Base-by-base conservation (phyloP, 64 coral and sea anemone genomes). In the Montipora sp. region DNA sequence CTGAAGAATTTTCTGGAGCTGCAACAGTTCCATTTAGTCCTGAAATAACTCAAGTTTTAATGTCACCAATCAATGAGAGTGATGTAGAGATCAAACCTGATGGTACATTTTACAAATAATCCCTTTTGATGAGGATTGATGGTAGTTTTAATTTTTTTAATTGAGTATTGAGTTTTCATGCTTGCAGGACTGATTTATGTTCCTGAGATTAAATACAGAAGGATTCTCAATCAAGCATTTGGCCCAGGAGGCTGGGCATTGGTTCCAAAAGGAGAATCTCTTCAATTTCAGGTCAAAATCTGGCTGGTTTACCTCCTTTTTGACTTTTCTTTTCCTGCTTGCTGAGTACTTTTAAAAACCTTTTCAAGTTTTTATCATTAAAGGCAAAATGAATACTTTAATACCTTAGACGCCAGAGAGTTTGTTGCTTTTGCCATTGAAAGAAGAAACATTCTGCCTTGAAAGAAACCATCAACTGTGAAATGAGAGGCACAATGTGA, bases 51-150 rank as follows among this genome's bases (percentile, higher is more conserved):
- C 76, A 92, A 47, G 81, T 71, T 47, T 88, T 98, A 50, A 95
- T 98, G 97, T 93, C 91, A 71, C 97, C 97, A 19, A 87, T 98
- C 4, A 89, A 92, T 92, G 68, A 98, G 43, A 76, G 91, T 8
- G 91, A 98, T 48, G 73, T 98, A 23, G 97, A 98, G 70, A 98
- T 98, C 46, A 98, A 98, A 83, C 97, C 97, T 77, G 97, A 98
- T 87, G 97, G 96, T 98, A 91, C 36, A 36, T 36, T 36, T 1
- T 36, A 36, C 36, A 36, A 61, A 59, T 24, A 48, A 18, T 36
- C 63, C 48, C 8, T 73, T 48, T 15, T 87, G 12, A 3, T 87
- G 9, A 80, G 10, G 13, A 57, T 55, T 69, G 13, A 63, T 84
- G 45, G 12, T 27, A 60, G 24, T 21, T 48, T 14, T 73, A 15